Percentiles rank a stretch among this genome's conserved stretches.
phyloP scores from a whole-genome alignment of 2,797 vertebrate genomes.

The Halcyon leucocephala region DNA sequence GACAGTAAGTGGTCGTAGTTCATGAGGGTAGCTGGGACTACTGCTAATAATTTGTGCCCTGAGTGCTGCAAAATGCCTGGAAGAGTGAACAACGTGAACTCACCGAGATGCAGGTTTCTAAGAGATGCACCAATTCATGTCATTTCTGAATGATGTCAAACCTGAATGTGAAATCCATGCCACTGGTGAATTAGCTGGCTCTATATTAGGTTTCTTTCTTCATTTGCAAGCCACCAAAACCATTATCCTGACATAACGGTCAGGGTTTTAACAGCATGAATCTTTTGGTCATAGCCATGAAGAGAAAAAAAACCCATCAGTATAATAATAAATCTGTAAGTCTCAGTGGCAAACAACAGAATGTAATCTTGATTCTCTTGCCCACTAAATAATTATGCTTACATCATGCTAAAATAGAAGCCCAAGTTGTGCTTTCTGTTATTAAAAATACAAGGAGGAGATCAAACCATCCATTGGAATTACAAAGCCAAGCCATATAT shows the following conservation, averaged over 20 bases:
- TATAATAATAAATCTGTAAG: background rate
- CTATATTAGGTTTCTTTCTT: background rate
- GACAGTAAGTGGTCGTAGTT: background rate
- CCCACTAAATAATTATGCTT: conserved; percentile 33
- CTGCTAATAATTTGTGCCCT: background rate
- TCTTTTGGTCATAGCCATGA: conserved; percentile 12
- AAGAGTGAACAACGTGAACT: background rate
- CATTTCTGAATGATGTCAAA: background rate
- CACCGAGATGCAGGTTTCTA: background rate
- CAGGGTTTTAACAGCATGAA: background rate
- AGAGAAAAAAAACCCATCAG: background rate
- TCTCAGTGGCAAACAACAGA: conserved; percentile 3
- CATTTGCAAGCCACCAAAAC: conserved; percentile 11
- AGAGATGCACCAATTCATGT: background rate
- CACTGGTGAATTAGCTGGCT: background rate
- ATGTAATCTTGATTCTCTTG: background rate
- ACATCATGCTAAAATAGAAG: conserved; percentile 42
- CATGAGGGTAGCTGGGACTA: background rate
- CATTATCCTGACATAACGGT: background rate
- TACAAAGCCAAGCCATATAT: conserved; percentile 18
- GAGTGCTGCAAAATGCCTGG: background rate
- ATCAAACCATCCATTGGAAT: conserved; percentile 16
- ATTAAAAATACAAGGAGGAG: conserved; percentile 24
- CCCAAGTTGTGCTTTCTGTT: background rate
- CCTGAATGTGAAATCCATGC: background rate